A percentile compares a stretch with the other conserved stretches of the same genome.
These are phyloP conservation scores for Eremobia ochroleuca DNA, from an alignment of 2,888 invertebrate genomes.

Conservation along the genomic window DNA sequence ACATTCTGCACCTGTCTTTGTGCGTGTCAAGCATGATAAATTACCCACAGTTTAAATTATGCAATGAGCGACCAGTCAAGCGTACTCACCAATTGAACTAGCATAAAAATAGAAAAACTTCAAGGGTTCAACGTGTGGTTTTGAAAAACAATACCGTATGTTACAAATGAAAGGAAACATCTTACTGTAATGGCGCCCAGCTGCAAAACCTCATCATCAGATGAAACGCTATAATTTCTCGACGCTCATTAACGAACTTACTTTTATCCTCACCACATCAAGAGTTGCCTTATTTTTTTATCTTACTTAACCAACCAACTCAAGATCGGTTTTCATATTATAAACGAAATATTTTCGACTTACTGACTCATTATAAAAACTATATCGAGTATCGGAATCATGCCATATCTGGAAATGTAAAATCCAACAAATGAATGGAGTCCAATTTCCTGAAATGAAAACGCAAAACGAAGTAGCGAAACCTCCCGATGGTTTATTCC, in stretches of 20 bases:
- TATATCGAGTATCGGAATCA: not conserved
- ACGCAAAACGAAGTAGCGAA: slow-evolving; percentile 29
- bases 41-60: slow-evolving; percentile 9
- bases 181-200: slow-evolving; percentile 49
- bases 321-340: slow-evolving; percentile 18
- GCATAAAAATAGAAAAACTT: slow-evolving; percentile 30
- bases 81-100: slow-evolving; percentile 5
- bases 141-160: slow-evolving; percentile 24
- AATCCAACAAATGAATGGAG: slow-evolving; percentile 12
- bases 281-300: slow-evolving; percentile 24
- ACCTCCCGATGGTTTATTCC: slow-evolving; percentile 39
- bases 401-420: slow-evolving; percentile 1
- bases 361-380: slow-evolving; percentile 7
- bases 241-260: slow-evolving; percentile 68
- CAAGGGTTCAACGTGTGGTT: not conserved
- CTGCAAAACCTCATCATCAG: slow-evolving; percentile 65
- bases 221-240: slow-evolving; percentile 64
- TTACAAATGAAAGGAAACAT: slow-evolving; percentile 22
- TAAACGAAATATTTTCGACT: not conserved
- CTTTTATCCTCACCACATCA: slow-evolving; percentile 37
- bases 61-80: slow-evolving; percentile 8
- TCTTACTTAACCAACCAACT: slow-evolving; percentile 11
- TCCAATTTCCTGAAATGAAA: slow-evolving; percentile 50
- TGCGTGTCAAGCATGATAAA: slow-evolving; percentile 24
- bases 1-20: not conserved